Percentiles rank a stretch among this genome's conserved stretches.
phyloP scores from a whole-genome alignment of 2,797 vertebrate genomes.

The Balearica regulorum region DNA sequence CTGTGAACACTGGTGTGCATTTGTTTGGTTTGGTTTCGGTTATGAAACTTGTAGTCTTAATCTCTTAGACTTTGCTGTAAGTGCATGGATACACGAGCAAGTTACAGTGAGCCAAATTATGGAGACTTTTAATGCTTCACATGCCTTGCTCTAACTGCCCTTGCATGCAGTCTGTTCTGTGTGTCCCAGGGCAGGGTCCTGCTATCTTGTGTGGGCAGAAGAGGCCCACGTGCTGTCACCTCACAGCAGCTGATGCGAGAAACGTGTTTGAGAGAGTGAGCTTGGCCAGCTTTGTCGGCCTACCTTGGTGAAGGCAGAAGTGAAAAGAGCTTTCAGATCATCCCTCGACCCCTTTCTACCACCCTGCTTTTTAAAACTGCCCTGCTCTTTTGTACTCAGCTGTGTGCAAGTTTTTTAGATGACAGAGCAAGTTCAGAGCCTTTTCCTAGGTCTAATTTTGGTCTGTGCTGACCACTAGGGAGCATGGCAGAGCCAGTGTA shows the following conservation, averaged over 20 bases:
- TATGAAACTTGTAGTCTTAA: neutral
- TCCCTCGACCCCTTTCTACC: neutral
- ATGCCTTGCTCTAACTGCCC: neutral
- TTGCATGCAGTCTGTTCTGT: neutral
- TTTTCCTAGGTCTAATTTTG: neutral
- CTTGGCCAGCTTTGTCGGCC: neutral
- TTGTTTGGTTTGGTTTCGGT: slow-evolving; percentile 1
- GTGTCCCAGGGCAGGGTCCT: neutral
- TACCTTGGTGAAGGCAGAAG: neutral
- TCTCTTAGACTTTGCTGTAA: neutral
- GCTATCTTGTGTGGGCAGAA: neutral
- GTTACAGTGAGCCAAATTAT: neutral
- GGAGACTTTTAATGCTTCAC: neutral
- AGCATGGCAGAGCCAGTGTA: slow-evolving; percentile 49
- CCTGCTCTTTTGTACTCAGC: neutral
- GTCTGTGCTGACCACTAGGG: slow-evolving; percentile 55
- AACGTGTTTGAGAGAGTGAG: neutral
- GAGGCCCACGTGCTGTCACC: neutral
- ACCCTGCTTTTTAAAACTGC: neutral
- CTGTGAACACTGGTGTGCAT: neutral
- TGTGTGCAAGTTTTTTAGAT: neutral
- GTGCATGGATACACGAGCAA: neutral
- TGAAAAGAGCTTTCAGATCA: neutral
- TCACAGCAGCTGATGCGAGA: neutral
- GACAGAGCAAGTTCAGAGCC: neutral